Evolutionary conservation across 1,140 invertebrate species (phyloP), one percentile per base, ranked within the genome.

Genomic region (Diploscapter pachys): DNA sequence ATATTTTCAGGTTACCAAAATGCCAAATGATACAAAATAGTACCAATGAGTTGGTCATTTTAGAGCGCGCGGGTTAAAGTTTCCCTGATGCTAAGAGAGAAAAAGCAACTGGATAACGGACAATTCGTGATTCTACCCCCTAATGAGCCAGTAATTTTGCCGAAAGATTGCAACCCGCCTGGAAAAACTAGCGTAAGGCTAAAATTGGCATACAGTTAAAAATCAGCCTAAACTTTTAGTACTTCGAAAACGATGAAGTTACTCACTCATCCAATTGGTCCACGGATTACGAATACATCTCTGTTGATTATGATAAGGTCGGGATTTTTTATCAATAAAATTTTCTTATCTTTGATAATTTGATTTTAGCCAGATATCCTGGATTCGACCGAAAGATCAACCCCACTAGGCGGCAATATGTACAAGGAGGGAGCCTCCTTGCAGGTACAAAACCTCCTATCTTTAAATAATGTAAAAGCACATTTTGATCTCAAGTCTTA

Each of bases 71-170:
- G 69, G n/a, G 73, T 84, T 48, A 80, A 81, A 72, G 87, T 88
- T 9, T 93, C 93, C 3, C 88, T 94, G 63, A 89, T 95, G 54
- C 87, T 96, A 31, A 90, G 91, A 83, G 89, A 93, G 74, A 91
- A 91, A 53, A 88, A 93, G 62, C 93, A 96, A 87, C 91, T 90
- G 80, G 90, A 90, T 71, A 91, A 93, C 86, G 92, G 92, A 2
- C 90, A 88, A 68, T 94, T 94, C 85, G 86, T 89, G 57, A 88
- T 85, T 6, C 9, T 52, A 11, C 9, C 48, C 11, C 49, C 48
- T 11, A 55, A 31, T n/a, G 49, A 68, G 48, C 31, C 31, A 31
- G 31, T 31, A 31, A 31, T 31, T 31, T 31, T 31, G 31, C 31
- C 31, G 31, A 31, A 31, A 31, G 31, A 31, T 31, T 31, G 31